These are phyloP conservation scores for Synergus japonicus DNA, from an alignment of 2,888 invertebrate species.

Conservation along the genomic window DNA sequence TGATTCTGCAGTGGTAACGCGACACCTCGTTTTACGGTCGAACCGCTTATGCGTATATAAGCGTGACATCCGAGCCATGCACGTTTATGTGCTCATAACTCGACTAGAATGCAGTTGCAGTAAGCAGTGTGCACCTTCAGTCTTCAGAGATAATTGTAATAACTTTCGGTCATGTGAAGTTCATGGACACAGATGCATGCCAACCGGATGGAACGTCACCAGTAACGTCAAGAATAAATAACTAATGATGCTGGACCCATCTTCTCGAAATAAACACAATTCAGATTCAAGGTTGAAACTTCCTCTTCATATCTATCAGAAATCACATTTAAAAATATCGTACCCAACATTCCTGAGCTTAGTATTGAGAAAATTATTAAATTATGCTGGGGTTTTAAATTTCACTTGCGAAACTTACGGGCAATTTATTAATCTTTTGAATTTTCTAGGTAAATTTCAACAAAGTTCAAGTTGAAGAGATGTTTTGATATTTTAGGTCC, in stretches of 20 bases:
- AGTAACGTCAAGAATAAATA: conserved; percentile 26
- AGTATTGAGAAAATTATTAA: no score
- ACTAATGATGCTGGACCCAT: conserved; percentile 17
- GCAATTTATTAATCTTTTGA: no score
- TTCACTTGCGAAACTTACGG: no score
- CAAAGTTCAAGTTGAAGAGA: no score
- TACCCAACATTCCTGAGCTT: background rate
- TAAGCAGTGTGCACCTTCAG: background rate
- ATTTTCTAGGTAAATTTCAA: no score
- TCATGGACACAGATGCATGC: conserved; percentile 21
- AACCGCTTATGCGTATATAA: conserved; percentile 8
- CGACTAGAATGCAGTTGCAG: conserved; percentile 20
- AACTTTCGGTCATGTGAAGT: conserved; percentile 27
- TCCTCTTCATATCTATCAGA: background rate
- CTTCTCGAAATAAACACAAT: conserved; percentile 11
- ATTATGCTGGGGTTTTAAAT: no score
- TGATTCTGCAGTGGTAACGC: conserved; percentile 29
- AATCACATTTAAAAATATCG: background rate
- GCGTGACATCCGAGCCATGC: conserved; percentile 9
- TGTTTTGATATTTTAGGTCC: no score
- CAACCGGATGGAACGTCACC: conserved; percentile 21
- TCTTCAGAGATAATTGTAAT: conserved; percentile 30
- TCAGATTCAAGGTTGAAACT: conserved; percentile 1
- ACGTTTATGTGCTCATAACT: conserved; percentile 36
- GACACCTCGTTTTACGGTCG: conserved; percentile 17